Conservation (phyloP, 2,888 invertebrate species). For the Drosophila paranaensis region DNA sequence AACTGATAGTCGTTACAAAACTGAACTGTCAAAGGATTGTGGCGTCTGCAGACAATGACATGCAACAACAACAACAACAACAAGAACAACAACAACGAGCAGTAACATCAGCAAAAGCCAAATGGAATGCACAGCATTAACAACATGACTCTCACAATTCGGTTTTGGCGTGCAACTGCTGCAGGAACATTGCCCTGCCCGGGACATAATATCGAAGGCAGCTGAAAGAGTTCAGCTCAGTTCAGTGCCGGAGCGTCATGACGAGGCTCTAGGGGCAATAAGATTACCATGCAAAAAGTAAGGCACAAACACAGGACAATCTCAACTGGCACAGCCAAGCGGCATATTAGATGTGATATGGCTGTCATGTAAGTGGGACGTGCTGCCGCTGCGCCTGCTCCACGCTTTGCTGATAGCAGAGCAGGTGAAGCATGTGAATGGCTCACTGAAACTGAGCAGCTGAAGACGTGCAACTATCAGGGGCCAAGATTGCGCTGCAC, state of each 20-base stretch:
- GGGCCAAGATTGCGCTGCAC: constrained; percentile 24
- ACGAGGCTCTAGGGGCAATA: constrained; percentile 44
- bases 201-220: constrained; percentile 39
- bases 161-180: constrained; percentile 5
- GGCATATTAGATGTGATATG: constrained; percentile 65
- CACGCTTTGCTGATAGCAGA: constrained; percentile 10
- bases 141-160: constrained; percentile 72
- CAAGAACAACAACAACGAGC: neutral
- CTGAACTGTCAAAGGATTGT: constrained; percentile 49
- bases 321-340: constrained; percentile 43
- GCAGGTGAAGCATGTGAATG: constrained; percentile 29
- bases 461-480: constrained; percentile 28
- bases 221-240: constrained; percentile 19
- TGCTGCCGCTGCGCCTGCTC: constrained; percentile 39
- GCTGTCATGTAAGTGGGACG: constrained; percentile 45
- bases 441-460: constrained; percentile 13
- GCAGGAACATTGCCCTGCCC: constrained; percentile 35
- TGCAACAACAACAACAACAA: constrained; percentile 34
- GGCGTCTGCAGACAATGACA: constrained; percentile 40
- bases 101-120: constrained; percentile 13
- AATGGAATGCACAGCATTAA: constrained; percentile 55
- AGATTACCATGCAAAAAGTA: constrained; percentile 49
- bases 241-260: constrained; percentile 29
- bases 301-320: constrained; percentile 5
- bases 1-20: constrained; percentile 44